Base-by-base conservation (phyloP, 1,140 invertebrate genomes). In the Orchestia grillus region DNA sequence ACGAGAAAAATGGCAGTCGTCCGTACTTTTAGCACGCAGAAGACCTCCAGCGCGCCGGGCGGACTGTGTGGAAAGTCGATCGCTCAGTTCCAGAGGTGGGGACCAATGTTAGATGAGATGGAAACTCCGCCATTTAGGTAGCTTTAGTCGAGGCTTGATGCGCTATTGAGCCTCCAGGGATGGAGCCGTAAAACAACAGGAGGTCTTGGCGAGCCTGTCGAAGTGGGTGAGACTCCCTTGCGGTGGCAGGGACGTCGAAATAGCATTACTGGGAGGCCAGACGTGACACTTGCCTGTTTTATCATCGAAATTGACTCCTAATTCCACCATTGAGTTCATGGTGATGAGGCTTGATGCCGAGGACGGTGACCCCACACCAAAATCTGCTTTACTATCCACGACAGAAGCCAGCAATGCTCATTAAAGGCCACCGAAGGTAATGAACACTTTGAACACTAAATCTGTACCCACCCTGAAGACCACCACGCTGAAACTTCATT, bases 271-370 rank as follows among this genome's bases (percentile, higher is more conserved):
- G 43, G 41, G 92, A 47, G 44, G 16, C 62, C 92, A 44, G 92
- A 94, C 92, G 92, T 94, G 92, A 94, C 92, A 94, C 92, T 94
- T 44, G 40, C 41, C 41, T 94, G 92, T 94, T 94, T 94, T 94
- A 94, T 94, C 92, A 94, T 94, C 92, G 92, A 94, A 94, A 94
- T 94, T 94, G 92, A 94, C 92, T 47, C 92, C 92, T 45, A 94
- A 94, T 45, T 94, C 92, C 11, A 11, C 43, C 92, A 44, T 94
- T 94, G 92, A 94, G 36, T 47, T 47, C 44, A 94, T 94, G 92
- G 36, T 44, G 92, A 94, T 94, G 44, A 94, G 92, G 36, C 92
- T 94, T 44, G 8, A 45, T 19, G 41, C 41, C 41, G 43, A 90
- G 6, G 41, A 41, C n/a, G 28, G 62, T 19, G 15, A n/a, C 62